A percentile compares a stretch with the other conserved stretches of the same genome.
Conservation (phyloP, 2,888 invertebrate genomes). For the Tricholauxania praeusta region DNA sequence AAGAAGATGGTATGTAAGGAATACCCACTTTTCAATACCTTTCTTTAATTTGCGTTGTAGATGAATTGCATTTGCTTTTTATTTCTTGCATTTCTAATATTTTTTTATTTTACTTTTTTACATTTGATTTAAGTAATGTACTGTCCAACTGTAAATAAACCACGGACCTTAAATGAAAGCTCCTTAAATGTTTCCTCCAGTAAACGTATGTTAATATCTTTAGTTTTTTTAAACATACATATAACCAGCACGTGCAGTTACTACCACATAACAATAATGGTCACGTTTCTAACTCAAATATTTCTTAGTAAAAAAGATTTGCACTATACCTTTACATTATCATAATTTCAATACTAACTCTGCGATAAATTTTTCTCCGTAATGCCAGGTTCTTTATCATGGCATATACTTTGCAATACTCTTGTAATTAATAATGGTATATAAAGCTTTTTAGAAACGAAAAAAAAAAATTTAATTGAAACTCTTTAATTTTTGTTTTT, state of each 20-base stretch:
- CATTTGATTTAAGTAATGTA: neutral
- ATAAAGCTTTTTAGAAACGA: too few relatives aligned
- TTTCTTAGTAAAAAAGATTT: slow-evolving; percentile 4
- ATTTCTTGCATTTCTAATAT: neutral
- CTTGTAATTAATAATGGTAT: too few relatives aligned
- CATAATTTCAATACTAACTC: neutral
- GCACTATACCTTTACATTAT: too few relatives aligned
- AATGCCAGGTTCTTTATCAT: too few relatives aligned
- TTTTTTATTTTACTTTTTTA: neutral
- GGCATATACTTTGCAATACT: too few relatives aligned
- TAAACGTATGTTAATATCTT: slow-evolving; percentile 26
- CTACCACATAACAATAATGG: too few relatives aligned
- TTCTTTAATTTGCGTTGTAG: neutral
- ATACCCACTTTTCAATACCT: neutral
- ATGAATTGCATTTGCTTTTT: neutral
- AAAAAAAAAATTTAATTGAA: too few relatives aligned
- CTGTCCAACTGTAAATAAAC: neutral
- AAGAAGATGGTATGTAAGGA: slow-evolving; percentile 62
- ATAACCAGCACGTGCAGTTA: too few relatives aligned
- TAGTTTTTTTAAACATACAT: too few relatives aligned
- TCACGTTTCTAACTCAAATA: neutral
- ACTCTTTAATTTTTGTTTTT: too few relatives aligned
- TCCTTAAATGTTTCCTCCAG: slow-evolving; percentile 3
- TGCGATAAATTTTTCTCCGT: too few relatives aligned
- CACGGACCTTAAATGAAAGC: slow-evolving; percentile 17